phyloP scores from a whole-genome alignment of 2,888 invertebrate species.

The Agrenia bidenticulata region DNA sequence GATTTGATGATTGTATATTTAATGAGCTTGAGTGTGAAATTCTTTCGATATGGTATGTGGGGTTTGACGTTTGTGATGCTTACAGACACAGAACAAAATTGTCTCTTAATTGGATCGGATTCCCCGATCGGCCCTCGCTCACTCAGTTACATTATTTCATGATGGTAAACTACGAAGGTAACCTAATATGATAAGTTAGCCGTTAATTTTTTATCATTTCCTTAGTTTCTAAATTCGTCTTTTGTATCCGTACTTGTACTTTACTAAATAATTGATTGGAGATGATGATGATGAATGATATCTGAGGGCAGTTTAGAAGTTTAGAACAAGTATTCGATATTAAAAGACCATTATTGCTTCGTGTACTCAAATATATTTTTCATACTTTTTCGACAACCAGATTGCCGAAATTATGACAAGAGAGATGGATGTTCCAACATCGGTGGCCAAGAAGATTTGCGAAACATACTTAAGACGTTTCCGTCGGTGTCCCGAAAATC shows the following conservation, averaged over 20 bases:
- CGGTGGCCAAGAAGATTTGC: conserved; percentile 67
- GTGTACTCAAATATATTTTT: background rate
- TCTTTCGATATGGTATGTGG: conserved; percentile 33
- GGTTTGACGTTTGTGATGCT: conserved; percentile 41
- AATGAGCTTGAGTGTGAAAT: conserved; percentile 7
- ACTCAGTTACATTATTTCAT: conserved; percentile 17
- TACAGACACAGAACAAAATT: conserved; percentile 34
- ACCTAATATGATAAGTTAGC: conserved; percentile 12
- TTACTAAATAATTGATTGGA: too few species aligned
- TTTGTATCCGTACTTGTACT: too few species aligned
- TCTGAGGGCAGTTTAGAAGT: too few species aligned
- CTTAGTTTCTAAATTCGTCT: too few species aligned
- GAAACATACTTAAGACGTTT: conserved; percentile 72
- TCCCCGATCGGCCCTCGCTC: conserved; percentile 26
- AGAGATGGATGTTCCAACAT: conserved; percentile 68
- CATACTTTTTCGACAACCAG: conserved; percentile 56
- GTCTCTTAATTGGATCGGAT: conserved; percentile 30
- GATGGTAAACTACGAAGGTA: conserved; percentile 39
- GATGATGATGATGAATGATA: too few species aligned
- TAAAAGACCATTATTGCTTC: too few species aligned
- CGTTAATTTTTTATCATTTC: background rate
- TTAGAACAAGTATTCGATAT: too few species aligned
- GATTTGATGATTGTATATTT: too few species aligned
- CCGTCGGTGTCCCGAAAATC: conserved; percentile 78
- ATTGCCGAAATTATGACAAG: conserved; percentile 62